Base-by-base conservation (phyloP, 2,888 invertebrate species). In the Ophion ellenae region DNA sequence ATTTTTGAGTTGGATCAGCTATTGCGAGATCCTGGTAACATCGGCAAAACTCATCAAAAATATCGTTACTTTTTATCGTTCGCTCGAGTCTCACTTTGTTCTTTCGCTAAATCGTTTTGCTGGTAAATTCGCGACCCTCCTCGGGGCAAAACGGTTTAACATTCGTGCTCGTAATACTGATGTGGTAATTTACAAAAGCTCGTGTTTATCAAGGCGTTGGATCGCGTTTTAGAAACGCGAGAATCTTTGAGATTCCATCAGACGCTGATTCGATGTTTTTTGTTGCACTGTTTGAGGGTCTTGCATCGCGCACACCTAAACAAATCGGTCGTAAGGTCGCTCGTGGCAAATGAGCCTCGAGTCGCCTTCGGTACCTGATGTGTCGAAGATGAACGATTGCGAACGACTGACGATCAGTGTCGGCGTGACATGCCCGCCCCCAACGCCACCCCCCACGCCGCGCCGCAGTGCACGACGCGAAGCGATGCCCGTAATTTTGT, bases 381-480 rank as follows among this genome's bases (percentile, higher is more conserved):
- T 28, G 28, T 10, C 24, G 17, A 17, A 2, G 17, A 28, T 70
- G 47, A 17, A 32, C 32, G 28, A 11, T 20, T 40, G 20, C 61
- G 40, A 74, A 6, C 24, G 63, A 74, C 74, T 36, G 61, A 40
- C 36, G 17, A 63, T 10, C n/a, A 57, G 32, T 17, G 63, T 61
- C 61, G 63, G 40, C 74, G 45, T 74, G 59, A 45, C 20, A 36
- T 14, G 24, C 3, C 32, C 32, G 32, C 20, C 7, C 32, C 3
- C 61, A 47, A 9, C 47, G 47, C 10, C 0, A 47, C 2, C 20
- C 20, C 74, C 24, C 24, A 1, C 24, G 24, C 24, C 24, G 24
- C 1, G 32, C 32, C 32, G 32, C 32, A 1, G 32, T 32, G 32
- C 4, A 32, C 32, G 32, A 32, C 32, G 32, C 32, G 32, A 32